phyloP scores from a whole-genome alignment of 2,888 invertebrate genomes.

The Rhingia campestris region DNA sequence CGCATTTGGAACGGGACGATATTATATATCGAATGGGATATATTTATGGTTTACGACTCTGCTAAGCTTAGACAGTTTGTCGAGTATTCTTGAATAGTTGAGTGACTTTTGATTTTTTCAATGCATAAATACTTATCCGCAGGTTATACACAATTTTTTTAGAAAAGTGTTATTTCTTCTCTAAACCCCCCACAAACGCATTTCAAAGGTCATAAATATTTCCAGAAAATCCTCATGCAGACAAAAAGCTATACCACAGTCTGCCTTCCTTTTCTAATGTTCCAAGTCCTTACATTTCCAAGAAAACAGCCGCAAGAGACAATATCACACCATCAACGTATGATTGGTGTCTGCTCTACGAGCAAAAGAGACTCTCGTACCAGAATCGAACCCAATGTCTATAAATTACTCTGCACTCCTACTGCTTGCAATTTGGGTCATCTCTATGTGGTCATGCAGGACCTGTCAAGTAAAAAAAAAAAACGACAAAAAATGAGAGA shows the following conservation, averaged over 20 bases:
- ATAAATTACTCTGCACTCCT: slow-evolving; percentile 30
- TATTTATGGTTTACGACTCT: no score
- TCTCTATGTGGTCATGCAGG: slow-evolving; percentile 49
- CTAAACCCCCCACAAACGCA: no score
- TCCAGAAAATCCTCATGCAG: not conserved
- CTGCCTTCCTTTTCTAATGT: slow-evolving; percentile 36
- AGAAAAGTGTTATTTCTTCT: no score
- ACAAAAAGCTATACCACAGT: slow-evolving; percentile 3
- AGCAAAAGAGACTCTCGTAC: not conserved
- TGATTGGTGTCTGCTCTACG: slow-evolving; percentile 15
- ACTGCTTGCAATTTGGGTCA: slow-evolving; percentile 45
- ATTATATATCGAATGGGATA: no score
- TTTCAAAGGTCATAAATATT: slow-evolving; percentile 27
- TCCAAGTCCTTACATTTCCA: slow-evolving; percentile 31
- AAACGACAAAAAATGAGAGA: slow-evolving; percentile 28
- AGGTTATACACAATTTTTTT: no score
- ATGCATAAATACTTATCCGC: no score
- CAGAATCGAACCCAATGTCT: slow-evolving; percentile 50
- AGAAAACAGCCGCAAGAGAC: slow-evolving; percentile 48
- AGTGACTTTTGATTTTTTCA: no score
- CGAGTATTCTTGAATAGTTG: no score
- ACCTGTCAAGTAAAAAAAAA: slow-evolving; percentile 45
- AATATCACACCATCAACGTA: slow-evolving; percentile 8
- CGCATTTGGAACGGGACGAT: no score
- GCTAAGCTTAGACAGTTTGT: no score